Evolutionary conservation across 2,888 invertebrate species (phyloP), one percentile per base, ranked within the genome.

Genomic region (Clostera curtula): DNA sequence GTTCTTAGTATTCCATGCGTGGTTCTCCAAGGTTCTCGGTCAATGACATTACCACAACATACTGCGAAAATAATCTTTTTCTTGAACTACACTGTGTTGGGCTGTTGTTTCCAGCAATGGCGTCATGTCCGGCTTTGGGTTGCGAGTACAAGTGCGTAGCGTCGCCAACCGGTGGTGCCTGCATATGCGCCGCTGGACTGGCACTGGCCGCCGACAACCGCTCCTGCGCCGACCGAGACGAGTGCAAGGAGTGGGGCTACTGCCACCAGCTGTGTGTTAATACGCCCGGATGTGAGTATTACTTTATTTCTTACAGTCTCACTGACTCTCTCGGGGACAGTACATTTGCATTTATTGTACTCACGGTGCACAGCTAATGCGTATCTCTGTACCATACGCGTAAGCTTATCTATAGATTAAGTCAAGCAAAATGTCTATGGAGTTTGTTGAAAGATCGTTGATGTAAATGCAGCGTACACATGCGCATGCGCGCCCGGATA

Each of bases 261-360:
- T 99, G 98, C 71, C 97, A 98, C 63, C 99, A 99, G 72, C 85
- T 92, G 14, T 99, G 99, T 69, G 88, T 89, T 33, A 98, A 98
- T 69, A 91, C 90, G 0, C 91, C 91, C 1, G 96, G 92, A 19
- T 89, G 84, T 82, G 21, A 71, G 73, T 62, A 19, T 1, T 25
- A 7, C 0, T 2, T 3, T n/a, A 3, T 3, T n/a, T 5, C 3
- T 12, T 34, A n/a, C n/a, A n/a, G n/a, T n/a, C n/a, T n/a, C n/a
- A n/a, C n/a, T n/a, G n/a, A n/a, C n/a, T n/a, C n/a, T n/a, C n/a
- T n/a, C n/a, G n/a, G n/a, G n/a, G n/a, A n/a, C n/a, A n/a, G n/a
- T n/a, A n/a, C n/a, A n/a, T n/a, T n/a, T n/a, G n/a, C n/a, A n/a
- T n/a, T n/a, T n/a, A n/a, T n/a, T n/a, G n/a, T n/a, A n/a, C n/a